phyloP scores from a whole-genome alignment of 2,888 invertebrate genomes.

The Heliconius sara region DNA sequence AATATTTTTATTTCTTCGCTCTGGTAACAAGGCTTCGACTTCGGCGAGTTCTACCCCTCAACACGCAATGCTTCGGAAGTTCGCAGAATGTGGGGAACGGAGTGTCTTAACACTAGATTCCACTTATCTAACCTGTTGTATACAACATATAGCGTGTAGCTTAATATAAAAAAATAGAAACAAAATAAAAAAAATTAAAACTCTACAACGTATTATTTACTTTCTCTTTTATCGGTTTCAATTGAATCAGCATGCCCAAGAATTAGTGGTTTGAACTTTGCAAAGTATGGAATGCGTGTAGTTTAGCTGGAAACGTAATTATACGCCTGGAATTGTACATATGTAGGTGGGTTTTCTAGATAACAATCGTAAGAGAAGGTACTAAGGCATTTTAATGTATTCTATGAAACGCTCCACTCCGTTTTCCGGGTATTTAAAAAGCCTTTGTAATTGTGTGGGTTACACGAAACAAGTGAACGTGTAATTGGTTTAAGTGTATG shows the following conservation, averaged over 20 bases:
- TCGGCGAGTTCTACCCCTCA: no score
- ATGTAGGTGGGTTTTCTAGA: slow-evolving; percentile 16
- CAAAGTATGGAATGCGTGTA: slow-evolving; percentile 18
- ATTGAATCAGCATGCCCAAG: slow-evolving; percentile 1
- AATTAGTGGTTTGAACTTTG: slow-evolving; percentile 18
- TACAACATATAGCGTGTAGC: no score
- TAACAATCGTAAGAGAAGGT: slow-evolving; percentile 26
- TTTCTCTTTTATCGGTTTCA: background rate
- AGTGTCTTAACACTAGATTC: no score
- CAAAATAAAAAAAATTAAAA: background rate
- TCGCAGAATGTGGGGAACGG: no score
- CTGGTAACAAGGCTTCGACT: no score
- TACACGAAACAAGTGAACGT: slow-evolving; percentile 15
- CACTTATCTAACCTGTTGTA: no score
- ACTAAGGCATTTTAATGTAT: slow-evolving; percentile 27
- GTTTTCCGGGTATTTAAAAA: slow-evolving; percentile 32
- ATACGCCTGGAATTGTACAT: slow-evolving; percentile 18
- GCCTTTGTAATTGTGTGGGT: slow-evolving; percentile 25
- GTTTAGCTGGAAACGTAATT: slow-evolving; percentile 21
- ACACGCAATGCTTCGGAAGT: no score
- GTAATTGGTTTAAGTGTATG: slow-evolving; percentile 7
- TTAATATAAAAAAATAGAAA: no score
- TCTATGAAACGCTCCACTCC: slow-evolving; percentile 18
- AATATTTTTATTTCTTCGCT: no score
- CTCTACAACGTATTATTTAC: background rate